These are phyloP conservation scores for Periophthalmodon schlosseri DNA, from an alignment of 2,113 vertebrate genomes.

Conservation along the genomic window DNA sequence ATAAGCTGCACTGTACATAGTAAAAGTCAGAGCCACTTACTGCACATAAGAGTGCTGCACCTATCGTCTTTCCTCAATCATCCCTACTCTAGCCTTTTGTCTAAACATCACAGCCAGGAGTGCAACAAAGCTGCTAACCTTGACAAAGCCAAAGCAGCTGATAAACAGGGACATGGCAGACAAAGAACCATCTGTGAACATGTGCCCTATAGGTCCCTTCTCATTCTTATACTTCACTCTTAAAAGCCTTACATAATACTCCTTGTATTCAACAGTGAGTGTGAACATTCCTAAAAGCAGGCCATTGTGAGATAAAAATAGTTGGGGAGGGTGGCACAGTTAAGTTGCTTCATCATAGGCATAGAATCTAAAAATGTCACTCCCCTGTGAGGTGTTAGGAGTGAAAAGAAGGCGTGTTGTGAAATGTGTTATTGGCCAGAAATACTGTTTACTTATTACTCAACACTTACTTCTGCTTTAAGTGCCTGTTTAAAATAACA, in stretches of 20 bases:
- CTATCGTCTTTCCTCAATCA: conserved; percentile 21
- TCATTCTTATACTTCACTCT: background rate
- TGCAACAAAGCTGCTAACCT: conserved; percentile 32
- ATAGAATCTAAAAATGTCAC: conserved; percentile 26
- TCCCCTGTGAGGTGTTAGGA: conserved; percentile 20
- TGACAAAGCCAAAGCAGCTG: conserved; percentile 23
- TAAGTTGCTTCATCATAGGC: conserved; percentile 48
- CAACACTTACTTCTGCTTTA: background rate
- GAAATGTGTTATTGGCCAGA: conserved; percentile 16
- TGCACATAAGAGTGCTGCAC: no score
- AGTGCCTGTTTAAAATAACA: background rate
- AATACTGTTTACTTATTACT: background rate
- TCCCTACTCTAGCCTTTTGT: conserved; percentile 30
- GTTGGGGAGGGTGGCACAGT: conserved; percentile 35
- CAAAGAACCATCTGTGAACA: conserved; percentile 1
- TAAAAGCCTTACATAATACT: conserved; percentile 15
- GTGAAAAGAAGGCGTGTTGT: conserved; percentile 10
- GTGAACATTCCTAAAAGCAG: conserved; percentile 36
- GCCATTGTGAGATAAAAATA: conserved; percentile 57
- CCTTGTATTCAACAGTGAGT: conserved; percentile 14
- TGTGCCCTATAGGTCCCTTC: conserved; percentile 14
- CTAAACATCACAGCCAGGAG: conserved; percentile 41
- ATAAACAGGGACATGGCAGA: conserved; percentile 28
- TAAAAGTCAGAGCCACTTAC: no score
- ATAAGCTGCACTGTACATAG: no score